phyloP scores from a whole-genome alignment of 2,113 vertebrate species.

The Geococcyx californianus region DNA sequence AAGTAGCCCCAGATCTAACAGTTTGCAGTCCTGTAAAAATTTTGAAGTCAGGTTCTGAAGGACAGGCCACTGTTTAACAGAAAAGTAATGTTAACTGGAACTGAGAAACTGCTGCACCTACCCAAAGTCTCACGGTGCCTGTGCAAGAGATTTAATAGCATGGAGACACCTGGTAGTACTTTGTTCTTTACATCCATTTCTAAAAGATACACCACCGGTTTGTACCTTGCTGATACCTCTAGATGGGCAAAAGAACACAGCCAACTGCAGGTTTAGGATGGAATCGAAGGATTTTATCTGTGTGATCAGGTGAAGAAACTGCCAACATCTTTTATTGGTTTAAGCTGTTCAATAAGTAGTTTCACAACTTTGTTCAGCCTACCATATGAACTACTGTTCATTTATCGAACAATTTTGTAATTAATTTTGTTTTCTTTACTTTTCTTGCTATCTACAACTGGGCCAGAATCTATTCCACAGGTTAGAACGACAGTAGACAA shows the following conservation, averaged over 20 bases:
- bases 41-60: neutral
- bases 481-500: neutral
- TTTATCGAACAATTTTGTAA: neutral
- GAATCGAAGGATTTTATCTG: neutral
- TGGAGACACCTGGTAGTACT: neutral
- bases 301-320: neutral
- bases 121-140: neutral
- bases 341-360: neutral
- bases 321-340: neutral
- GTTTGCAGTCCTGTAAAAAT: neutral
- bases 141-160: neutral
- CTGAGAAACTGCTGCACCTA: neutral
- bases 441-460: accelerated
- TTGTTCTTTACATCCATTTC: neutral
- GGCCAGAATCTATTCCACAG: neutral
- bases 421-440: neutral
- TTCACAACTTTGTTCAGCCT: neutral
- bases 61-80: neutral
- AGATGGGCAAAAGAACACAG: neutral
- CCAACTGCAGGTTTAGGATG: neutral
- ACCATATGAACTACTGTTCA: neutral
- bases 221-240: neutral
- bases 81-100: neutral
- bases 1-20: neutral
- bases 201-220: neutral